These are phyloP conservation scores for Clitarchus hookeri DNA, from an alignment of 2,888 invertebrate genomes.

Conservation along the genomic window DNA sequence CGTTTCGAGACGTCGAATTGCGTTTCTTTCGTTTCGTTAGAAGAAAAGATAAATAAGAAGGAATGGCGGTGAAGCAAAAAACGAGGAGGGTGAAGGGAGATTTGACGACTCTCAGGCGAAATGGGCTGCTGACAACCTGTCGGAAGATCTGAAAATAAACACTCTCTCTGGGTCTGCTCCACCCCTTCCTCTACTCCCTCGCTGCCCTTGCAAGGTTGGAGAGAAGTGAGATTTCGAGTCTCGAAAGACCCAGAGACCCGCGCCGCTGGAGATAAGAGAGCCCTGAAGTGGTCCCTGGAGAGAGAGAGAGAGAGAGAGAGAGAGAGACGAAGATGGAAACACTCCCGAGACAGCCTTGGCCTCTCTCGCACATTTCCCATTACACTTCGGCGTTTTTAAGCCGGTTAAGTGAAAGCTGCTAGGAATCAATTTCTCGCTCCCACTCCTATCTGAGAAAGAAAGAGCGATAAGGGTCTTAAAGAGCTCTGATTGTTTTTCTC, in stretches of 20 bases:
- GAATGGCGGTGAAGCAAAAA: not conserved
- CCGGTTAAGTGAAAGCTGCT: conserved; percentile 14
- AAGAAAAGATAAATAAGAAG: not conserved
- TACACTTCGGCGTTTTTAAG: not conserved
- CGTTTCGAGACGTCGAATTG: not conserved
- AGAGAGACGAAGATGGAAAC: not conserved
- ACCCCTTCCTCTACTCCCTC: not conserved
- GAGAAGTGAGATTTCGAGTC: not conserved
- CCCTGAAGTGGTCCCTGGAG: conserved; percentile 1
- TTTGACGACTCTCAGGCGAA: conserved; percentile 1
- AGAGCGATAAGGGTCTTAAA: conserved; percentile 14
- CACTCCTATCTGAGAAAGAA: not conserved
- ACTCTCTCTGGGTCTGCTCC: not conserved
- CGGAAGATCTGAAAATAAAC: conserved; percentile 1
- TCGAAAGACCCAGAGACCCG: not conserved
- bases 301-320: not conserved
- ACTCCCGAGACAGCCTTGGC: not conserved
- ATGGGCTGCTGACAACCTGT: not conserved
- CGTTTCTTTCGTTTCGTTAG: not conserved
- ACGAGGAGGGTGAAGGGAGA: not conserved
- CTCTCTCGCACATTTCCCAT: not conserved
- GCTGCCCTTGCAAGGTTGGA: not conserved
- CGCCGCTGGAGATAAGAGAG: not conserved
- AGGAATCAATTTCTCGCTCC: conserved; percentile 7
- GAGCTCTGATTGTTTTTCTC: conserved; percentile 3